Base-by-base conservation (phyloP, 2,797 vertebrate genomes). In the Phrynocephalus vlangalii region DNA sequence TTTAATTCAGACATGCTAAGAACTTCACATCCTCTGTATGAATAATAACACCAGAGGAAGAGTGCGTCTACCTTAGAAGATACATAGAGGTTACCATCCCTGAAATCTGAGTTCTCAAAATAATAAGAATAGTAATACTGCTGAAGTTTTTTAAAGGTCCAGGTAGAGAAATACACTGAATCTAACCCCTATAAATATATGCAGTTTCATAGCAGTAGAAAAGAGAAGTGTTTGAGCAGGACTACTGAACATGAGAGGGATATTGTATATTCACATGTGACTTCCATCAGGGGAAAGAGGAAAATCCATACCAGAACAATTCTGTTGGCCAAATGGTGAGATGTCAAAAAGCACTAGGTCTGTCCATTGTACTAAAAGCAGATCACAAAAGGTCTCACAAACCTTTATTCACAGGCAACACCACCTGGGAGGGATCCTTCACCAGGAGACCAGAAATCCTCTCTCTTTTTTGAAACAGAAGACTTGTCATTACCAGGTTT, bases 1-100 rank as follows among this genome's bases (percentile, higher is more conserved):
- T 95, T 96, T 93, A 94, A 94, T 94, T 92, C 56, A 94, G 91
- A 91, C 93, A 94, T 90, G 71, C 0, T 0, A n/a, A 75, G 85
- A 84, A 91, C 92, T 94, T 91, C 44, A 44, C 24, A 3, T 48
- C 52, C 7, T 1, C 30, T 78, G 66, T 86, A 94, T 90, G 93
- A 95, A 96, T 95, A 95, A 44, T 44, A 94, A 44, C 72, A 82
- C 81, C 68, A 92, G 90, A 75, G 94, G 70, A 84, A 89, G 56
- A 71, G 11, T 87, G 91, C 88, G 48, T 87, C 26, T 44, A 67
- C 68, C 44, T 83, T 66, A 26, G n/a, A 84, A 72, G 50, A 9
- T 71, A 79, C 83, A 77, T 77, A 73, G 50, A 94, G 89, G 75
- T 83, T 93, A 89, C 89, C 93, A 95, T 90, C 80, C 89, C 89